These are phyloP conservation scores for Erethizon dorsatum DNA, from an alignment of 2,797 vertebrate species.

Conservation along the genomic window DNA sequence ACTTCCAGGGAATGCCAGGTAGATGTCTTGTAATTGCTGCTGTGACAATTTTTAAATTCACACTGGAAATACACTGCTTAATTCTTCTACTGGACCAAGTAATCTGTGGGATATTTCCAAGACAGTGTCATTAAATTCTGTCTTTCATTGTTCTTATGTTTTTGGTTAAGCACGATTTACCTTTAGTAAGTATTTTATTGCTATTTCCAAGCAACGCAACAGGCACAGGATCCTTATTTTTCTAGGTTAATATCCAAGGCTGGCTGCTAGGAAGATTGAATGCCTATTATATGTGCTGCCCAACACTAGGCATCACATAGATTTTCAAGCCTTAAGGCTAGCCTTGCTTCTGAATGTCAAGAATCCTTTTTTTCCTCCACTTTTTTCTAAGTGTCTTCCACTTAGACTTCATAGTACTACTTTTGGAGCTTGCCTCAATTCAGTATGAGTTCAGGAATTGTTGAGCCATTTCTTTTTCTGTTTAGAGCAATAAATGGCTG, in stretches of 20 bases:
- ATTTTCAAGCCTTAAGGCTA: background rate
- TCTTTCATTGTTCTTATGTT: slow-evolving; percentile 50
- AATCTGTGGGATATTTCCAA: background rate
- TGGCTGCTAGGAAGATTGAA: background rate
- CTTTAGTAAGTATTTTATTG: slow-evolving; percentile 11
- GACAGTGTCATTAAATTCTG: background rate
- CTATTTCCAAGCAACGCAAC: slow-evolving; percentile 28
- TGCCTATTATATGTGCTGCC: background rate
- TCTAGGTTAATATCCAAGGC: slow-evolving; percentile 18
- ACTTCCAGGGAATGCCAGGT: background rate
- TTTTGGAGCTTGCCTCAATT: background rate
- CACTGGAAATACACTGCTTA: background rate
- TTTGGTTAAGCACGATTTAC: slow-evolving; percentile 3
- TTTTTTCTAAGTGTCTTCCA: background rate
- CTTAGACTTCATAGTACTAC: background rate
- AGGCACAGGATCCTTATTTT: slow-evolving; percentile 27
- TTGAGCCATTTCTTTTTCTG: slow-evolving; percentile 45
- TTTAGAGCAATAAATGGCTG: slow-evolving; percentile 38
- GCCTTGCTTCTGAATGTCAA: background rate
- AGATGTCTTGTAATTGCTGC: background rate
- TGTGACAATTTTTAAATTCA: background rate
- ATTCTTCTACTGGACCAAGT: background rate
- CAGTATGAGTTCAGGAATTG: slow-evolving; percentile 16
- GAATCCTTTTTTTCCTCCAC: background rate
- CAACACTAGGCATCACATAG: too few species aligned